A percentile compares a stretch with the other conserved stretches of the same genome.
Evolutionary conservation across 30 jellyfish, hydroid and myxozoan species (phyloP).

Genomic region (Rhopilema esculentum): DNA sequence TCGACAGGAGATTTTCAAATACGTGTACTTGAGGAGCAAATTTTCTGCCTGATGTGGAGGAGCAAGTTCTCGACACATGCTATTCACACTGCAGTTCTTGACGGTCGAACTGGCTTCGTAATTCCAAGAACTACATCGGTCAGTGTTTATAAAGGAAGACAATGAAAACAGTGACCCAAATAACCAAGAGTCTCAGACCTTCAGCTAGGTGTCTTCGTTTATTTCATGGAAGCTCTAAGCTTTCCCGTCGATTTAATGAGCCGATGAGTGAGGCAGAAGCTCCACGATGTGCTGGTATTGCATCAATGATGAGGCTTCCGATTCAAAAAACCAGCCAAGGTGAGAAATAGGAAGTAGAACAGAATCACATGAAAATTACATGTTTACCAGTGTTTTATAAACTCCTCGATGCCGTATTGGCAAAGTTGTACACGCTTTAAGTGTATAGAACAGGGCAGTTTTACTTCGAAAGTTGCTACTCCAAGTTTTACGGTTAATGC

Average conservation of each 20-base stretch:
- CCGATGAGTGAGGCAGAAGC: slow-evolving; percentile 40
- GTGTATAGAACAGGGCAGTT: too few species aligned
- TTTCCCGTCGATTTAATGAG: slow-evolving; percentile 21
- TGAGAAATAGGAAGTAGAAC: neutral
- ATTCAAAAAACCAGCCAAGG: slow-evolving; percentile 69
- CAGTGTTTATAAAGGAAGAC: too few species aligned
- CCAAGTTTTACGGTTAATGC: too few species aligned
- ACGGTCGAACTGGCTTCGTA: too few species aligned
- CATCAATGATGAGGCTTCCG: slow-evolving; percentile 76
- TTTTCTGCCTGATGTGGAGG: too few species aligned
- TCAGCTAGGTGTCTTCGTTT: neutral
- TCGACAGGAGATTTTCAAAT: too few species aligned
- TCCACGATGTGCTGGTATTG: slow-evolving; percentile 77
- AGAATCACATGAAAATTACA: neutral
- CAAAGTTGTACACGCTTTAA: neutral
- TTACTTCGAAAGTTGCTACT: too few species aligned
- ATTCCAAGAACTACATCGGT: too few species aligned
- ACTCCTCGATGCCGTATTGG: neutral
- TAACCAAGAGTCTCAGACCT: neutral
- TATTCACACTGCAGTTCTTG: too few species aligned
- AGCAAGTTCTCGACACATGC: too few species aligned
- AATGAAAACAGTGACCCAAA: too few species aligned
- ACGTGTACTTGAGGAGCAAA: too few species aligned
- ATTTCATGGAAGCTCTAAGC: neutral
- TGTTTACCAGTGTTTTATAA: neutral